Base-by-base conservation (phyloP, 2,113 vertebrate species). In the Lamprotornis superbus region DNA sequence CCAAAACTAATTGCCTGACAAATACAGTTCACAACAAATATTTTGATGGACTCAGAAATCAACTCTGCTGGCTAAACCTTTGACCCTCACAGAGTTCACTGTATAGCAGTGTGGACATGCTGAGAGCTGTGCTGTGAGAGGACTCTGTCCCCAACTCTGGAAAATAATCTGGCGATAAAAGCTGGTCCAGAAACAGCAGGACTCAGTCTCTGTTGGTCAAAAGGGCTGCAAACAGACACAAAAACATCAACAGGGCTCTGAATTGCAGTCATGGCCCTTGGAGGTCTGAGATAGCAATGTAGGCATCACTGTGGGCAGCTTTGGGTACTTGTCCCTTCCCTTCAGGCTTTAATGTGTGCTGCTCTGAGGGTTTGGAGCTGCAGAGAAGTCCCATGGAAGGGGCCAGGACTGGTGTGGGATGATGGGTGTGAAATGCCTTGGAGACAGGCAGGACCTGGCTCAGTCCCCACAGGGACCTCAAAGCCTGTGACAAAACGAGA, bases 321-420 rank as follows among this genome's bases (percentile, higher is more conserved):
- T 39, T 92, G 22, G 14, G n/a, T 37, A 10, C 20, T 57, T 31
- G 12, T 49, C 21, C 60, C 68, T 86, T 9, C 28, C 11, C 15
- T 61, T 47, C 1, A 9, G 39, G 37, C 16, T 44, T 49, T 46
- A 6, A 0, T 16, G 11, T 7, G 24, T 69, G 37, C 44, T 59
- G 35, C 61, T 80, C n/a, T 15, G 0, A 9, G 25, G 40, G 17
- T 42, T 60, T 77, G 63, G 24, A 60, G n/a, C 28, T 65, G 9
- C 31, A 57, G 28, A 60, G 70, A 56, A 15, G 15, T 50, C 47
- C 49, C 53, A 27, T 1, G 30, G 44, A 60, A 42, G 20, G 16
- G 35, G 6, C 15, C 44, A 39, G 33, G 42, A 49, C 1, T 0
- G 1, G 7, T 0, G 1, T 37, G 47, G 42, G 23, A 64, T 31